Base-by-base conservation (phyloP, 30 jellyfish, hydroid and myxozoan species). In the Turritopsis dohrnii region DNA sequence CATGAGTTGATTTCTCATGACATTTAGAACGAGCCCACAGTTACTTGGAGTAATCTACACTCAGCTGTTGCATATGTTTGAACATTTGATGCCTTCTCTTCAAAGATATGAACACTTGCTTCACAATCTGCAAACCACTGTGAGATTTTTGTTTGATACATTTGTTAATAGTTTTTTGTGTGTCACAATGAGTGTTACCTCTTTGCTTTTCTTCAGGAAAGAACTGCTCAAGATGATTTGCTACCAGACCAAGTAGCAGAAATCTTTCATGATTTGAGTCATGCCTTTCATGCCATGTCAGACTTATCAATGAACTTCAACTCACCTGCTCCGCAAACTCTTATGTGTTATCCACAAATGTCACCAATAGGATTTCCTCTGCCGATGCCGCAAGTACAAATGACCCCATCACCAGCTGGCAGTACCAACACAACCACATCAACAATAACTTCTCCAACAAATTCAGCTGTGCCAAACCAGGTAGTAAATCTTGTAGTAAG, bases 191-290 rank as follows among this genome's bases (percentile, higher is more conserved):
- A n/a, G n/a, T n/a, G 20, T 24, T 29, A n/a, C 21, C 0, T 79
- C 53, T 28, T 28, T 79, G 26, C 19, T 18, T 79, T 5, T 31
- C 24, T 84, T 31, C 79, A 84, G 90, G 81, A 41, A 0, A 53
- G 90, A 29, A 25, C 66, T 28, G 81, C 89, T 24, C n/a, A 25
- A 41, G 96, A 87, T 80, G 96, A 87, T 71, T 54, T 24, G 75
- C 88, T 94, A 16, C 96, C 99, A 22, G 96, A 88, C 79, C 91
- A 87, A 18, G 77, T 94, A 3, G 96, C 99, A 1, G 99, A 94
- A 66, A 81, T 94, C 13, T 86, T 94, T 52, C 99, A 94, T 81
- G 90, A 82, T 86, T 41, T 94, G 80, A 88, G 96, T 76, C 99
- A 94, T 71, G 88, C 91, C 9, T 74, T 94, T 28, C 99, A 94